A percentile compares a stretch with the other conserved stretches of the same genome.
Evolutionary conservation across 2,888 invertebrate species (phyloP).

Genomic region (Oithona nana): DNA sequence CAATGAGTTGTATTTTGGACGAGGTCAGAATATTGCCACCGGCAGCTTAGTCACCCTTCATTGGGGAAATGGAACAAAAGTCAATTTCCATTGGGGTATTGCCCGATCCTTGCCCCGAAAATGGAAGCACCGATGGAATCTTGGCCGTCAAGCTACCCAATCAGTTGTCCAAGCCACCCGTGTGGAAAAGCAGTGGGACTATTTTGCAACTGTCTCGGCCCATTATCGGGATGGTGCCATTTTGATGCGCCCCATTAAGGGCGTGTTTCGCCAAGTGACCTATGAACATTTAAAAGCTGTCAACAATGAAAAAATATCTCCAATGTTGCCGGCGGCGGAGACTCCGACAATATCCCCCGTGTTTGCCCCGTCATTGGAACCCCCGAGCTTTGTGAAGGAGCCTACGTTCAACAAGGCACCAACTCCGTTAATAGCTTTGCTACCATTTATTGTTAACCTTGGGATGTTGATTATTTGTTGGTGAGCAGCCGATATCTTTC

Average conservation of each 20-base stretch:
- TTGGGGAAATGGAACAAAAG: background rate
- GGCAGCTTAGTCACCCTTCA: background rate
- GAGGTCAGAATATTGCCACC: constrained; percentile 1
- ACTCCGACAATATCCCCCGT: too few species aligned
- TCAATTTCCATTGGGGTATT: constrained; percentile 2
- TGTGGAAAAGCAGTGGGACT: background rate
- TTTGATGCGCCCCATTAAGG: constrained; percentile 3
- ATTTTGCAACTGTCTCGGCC: background rate
- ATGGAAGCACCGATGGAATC: background rate
- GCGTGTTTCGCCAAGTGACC: constrained; percentile 2
- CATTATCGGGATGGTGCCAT: constrained; percentile 13
- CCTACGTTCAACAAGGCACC: too few species aligned
- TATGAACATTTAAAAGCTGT: background rate
- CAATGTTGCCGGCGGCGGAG: background rate
- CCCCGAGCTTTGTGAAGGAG: too few species aligned
- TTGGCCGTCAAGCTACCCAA: background rate
- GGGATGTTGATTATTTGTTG: too few species aligned
- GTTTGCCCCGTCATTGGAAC: too few species aligned
- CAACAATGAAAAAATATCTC: background rate
- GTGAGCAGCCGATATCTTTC: too few species aligned
- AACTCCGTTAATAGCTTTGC: too few species aligned
- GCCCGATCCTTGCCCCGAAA: background rate
- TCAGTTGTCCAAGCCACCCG: background rate
- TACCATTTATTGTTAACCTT: too few species aligned
- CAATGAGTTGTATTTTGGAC: constrained; percentile 6